A percentile compares a stretch with the other conserved stretches of the same genome.
Conservation (phyloP, 2,888 invertebrate genomes). For the Harpalus rufipes region DNA sequence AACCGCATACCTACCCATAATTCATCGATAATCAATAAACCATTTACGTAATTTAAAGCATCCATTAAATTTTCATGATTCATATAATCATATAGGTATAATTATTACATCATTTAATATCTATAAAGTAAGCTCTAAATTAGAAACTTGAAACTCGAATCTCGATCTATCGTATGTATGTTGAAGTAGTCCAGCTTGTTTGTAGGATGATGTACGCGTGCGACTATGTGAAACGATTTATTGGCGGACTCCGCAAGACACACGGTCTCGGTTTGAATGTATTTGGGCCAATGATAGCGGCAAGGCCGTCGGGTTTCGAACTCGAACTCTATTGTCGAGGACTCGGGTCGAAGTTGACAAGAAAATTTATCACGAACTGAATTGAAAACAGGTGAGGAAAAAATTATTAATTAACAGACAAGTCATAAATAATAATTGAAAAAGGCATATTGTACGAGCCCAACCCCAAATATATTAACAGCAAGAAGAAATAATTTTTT, state of each 20-base stretch:
- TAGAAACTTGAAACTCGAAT: conserved; percentile 13
- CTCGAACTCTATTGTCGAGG: conserved; percentile 55
- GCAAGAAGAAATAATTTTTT: too few species aligned
- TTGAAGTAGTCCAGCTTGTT: conserved; percentile 7
- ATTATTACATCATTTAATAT: conserved; percentile 16
- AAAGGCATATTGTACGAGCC: too few species aligned
- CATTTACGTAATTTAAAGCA: not conserved
- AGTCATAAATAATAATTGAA: too few species aligned
- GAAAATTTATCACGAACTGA: too few species aligned
- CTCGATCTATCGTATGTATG: not conserved
- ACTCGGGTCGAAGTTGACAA: conserved; percentile 4
- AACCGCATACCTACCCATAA: not conserved
- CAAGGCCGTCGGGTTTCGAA: conserved; percentile 58
- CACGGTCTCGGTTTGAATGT: conserved; percentile 70
- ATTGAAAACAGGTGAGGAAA: too few species aligned
- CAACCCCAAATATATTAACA: too few species aligned
- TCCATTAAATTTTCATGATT: not conserved
- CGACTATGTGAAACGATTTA: conserved; percentile 45
- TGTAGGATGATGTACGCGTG: not conserved
- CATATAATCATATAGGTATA: not conserved
- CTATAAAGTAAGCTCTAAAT: conserved; percentile 4
- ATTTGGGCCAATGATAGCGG: conserved; percentile 75
- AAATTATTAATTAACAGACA: too few species aligned
- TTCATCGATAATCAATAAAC: not conserved
- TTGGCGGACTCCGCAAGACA: conserved; percentile 33